Conservation (phyloP, 2,888 invertebrate species). For the Sceliomorpha sp. region DNA sequence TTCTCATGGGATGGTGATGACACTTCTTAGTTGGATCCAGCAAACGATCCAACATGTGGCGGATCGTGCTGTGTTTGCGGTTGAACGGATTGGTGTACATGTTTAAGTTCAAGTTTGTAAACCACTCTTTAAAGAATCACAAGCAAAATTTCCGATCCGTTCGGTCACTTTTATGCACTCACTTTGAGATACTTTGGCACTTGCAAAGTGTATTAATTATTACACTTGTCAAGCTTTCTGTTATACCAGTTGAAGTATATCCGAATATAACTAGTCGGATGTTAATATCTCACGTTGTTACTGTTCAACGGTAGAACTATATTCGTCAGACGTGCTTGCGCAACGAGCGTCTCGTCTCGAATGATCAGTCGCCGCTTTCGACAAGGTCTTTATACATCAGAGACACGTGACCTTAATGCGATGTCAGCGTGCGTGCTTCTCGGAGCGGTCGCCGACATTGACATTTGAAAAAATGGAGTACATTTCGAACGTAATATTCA, state of each 20-base stretch:
- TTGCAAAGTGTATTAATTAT: no score
- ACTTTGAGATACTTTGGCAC: no score
- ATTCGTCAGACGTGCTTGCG: slow-evolving; percentile 18
- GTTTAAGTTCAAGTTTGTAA: slow-evolving; percentile 64
- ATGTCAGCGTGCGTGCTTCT: slow-evolving; percentile 6
- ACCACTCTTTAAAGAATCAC: no score
- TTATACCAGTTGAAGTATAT: no score
- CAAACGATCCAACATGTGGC: slow-evolving; percentile 85
- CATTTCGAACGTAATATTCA: no score
- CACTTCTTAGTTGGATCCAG: slow-evolving; percentile 80
- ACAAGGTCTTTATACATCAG: slow-evolving; percentile 44
- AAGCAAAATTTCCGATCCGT: background rate
- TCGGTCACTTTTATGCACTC: background rate
- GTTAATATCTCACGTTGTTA: background rate
- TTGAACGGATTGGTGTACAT: slow-evolving; percentile 88
- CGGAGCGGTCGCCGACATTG: slow-evolving; percentile 10
- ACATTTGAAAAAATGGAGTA: slow-evolving; percentile 14
- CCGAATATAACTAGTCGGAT: no score
- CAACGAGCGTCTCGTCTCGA: slow-evolving; percentile 40
- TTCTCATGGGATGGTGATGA: slow-evolving; percentile 63
- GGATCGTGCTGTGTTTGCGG: slow-evolving; percentile 85
- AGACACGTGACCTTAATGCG: slow-evolving; percentile 43
- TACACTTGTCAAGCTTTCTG: no score
- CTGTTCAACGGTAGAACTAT: background rate
- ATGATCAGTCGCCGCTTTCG: slow-evolving; percentile 39